Percentiles rank a stretch among this genome's conserved stretches.
These are phyloP conservation scores for Anseranas semipalmata DNA, from an alignment of 2,113 vertebrate genomes.

Conservation along the genomic window DNA sequence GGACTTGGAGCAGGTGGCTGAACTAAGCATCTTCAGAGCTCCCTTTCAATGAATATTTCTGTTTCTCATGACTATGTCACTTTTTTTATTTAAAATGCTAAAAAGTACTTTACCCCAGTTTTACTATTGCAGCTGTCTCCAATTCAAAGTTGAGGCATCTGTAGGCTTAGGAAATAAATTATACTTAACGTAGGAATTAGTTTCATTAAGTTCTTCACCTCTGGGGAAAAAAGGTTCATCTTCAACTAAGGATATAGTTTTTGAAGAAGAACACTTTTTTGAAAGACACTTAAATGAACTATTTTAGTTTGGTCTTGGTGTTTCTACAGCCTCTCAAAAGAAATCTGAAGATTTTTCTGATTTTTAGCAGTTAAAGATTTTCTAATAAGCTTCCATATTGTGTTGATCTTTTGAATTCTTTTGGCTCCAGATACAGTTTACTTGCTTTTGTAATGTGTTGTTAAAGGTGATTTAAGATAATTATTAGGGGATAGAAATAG, in stretches of 20 bases:
- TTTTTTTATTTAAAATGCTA: neutral
- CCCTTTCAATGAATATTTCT: neutral
- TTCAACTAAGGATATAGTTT: neutral
- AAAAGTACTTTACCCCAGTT: neutral
- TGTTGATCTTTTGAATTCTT: neutral
- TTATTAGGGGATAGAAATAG: neutral
- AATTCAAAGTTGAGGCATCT: neutral
- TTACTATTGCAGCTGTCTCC: neutral
- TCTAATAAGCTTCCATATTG: neutral
- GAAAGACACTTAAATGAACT: neutral
- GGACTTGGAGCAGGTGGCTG: neutral
- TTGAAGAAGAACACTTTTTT: neutral
- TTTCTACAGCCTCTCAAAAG: neutral
- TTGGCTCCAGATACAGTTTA: neutral
- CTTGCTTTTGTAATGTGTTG: neutral
- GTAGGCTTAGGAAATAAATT: neutral
- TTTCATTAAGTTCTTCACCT: neutral
- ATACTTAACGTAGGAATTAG: neutral
- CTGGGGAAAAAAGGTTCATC: neutral
- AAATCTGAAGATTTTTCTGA: neutral
- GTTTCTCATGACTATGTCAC: neutral
- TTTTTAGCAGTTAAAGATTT: neutral
- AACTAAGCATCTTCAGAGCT: neutral
- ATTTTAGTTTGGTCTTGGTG: neutral
- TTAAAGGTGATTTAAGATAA: neutral